Conservation (phyloP, 2,797 vertebrate genomes). For the Knipowitschia caucasica region DNA sequence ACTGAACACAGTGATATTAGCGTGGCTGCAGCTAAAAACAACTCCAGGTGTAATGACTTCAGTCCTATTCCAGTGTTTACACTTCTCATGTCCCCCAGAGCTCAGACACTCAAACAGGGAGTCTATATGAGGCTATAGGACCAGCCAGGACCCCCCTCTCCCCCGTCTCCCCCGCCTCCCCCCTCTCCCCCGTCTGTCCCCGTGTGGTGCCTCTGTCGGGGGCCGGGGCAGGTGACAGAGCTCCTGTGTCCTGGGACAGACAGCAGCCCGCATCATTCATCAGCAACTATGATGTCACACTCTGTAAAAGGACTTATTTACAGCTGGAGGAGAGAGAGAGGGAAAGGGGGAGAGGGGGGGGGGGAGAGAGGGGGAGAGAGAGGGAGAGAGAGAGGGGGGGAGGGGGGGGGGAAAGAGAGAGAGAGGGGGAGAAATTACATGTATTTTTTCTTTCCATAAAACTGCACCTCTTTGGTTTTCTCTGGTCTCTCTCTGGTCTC, state of each 20-base stretch:
- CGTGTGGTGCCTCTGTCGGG: slow-evolving; percentile 49
- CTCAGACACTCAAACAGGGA: slow-evolving; percentile 2
- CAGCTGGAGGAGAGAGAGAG: slow-evolving; percentile 23
- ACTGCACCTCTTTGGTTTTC: no score
- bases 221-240: slow-evolving; percentile 74
- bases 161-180: slow-evolving; percentile 48
- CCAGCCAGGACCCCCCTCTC: slow-evolving; percentile 48
- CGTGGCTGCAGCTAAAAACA: no score
- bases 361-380: no score
- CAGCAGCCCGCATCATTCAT: slow-evolving; percentile 77
- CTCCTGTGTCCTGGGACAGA: slow-evolving; percentile 67
- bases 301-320: slow-evolving; percentile 79
- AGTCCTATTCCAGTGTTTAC: slow-evolving; percentile 25
- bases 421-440: no score
- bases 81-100: slow-evolving; percentile 1
- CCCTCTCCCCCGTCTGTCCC: slow-evolving; percentile 44
- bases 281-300: slow-evolving; percentile 80
- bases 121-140: slow-evolving; percentile 39
- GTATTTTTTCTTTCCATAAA: no score
- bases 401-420: no score
- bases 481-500: no score
- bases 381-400: no score
- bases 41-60: slow-evolving; percentile 37
- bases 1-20: no score
- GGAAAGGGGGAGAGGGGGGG: slow-evolving; percentile 44